These are phyloP conservation scores for Capreolus pygargus DNA, from an alignment of 2,113 vertebrate species.

Conservation along the genomic window DNA sequence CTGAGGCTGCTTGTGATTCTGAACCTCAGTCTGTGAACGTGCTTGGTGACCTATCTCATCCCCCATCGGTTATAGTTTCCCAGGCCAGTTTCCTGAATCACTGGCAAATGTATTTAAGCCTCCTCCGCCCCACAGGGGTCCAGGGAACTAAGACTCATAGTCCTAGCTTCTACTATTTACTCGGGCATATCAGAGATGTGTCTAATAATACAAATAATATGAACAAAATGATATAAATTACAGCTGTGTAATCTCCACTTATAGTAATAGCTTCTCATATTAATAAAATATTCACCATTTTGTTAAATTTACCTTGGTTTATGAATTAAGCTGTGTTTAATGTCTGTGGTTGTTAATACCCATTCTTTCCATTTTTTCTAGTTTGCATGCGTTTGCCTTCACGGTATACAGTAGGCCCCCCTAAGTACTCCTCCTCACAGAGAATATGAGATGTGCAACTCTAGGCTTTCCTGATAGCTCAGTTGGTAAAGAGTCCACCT, in stretches of 20 bases:
- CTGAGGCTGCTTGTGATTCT: not conserved
- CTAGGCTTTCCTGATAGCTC: not conserved
- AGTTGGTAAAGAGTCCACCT: not conserved
- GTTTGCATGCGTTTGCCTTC: too few relatives aligned
- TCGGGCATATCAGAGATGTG: not conserved
- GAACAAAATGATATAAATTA: not conserved
- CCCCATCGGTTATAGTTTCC: too few relatives aligned
- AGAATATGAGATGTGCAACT: not conserved
- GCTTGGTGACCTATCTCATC: accelerated
- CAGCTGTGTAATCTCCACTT: not conserved
- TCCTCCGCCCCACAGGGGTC: accelerated
- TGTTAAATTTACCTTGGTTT: not conserved
- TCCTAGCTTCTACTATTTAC: not conserved
- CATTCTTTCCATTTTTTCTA: not conserved
- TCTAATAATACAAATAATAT: too few relatives aligned
- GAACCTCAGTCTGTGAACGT: not conserved
- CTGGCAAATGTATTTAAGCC: accelerated
- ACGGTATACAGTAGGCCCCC: not conserved
- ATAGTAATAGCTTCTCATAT: not conserved
- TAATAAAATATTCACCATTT: not conserved
- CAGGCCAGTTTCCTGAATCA: accelerated
- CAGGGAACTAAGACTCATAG: accelerated
- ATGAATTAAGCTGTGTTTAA: not conserved
- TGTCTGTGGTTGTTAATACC: not conserved
- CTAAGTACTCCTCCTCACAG: not conserved